Evolutionary conservation across 2,888 invertebrate species (phyloP).

Genomic region (Polia nebulosa): DNA sequence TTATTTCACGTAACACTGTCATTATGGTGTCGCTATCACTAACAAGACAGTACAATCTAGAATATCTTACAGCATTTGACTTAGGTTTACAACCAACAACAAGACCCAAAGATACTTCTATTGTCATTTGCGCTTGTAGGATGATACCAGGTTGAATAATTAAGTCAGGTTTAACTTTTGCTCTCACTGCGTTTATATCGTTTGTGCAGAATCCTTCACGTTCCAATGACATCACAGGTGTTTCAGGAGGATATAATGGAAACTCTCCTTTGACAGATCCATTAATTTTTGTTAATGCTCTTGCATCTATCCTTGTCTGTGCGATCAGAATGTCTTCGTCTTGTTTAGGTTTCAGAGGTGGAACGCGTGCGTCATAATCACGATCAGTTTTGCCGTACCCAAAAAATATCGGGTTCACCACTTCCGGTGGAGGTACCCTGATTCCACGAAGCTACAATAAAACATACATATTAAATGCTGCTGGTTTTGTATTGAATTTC

Average conservation of each 20-base stretch:
- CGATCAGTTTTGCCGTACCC: constrained; percentile 78
- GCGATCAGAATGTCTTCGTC: constrained; percentile 80
- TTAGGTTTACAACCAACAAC: constrained; percentile 83
- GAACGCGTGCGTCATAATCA: constrained; percentile 67
- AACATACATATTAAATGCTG: constrained; percentile 10
- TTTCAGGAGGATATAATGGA: constrained; percentile 79
- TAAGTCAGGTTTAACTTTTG: constrained; percentile 67
- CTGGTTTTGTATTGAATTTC: neutral
- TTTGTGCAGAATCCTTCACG: constrained; percentile 82
- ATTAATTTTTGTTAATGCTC: constrained; percentile 74
- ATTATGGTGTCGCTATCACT: constrained; percentile 68
- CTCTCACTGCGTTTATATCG: constrained; percentile 81
- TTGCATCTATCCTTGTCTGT: constrained; percentile 80
- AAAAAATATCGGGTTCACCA: constrained; percentile 70
- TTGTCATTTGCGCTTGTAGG: constrained; percentile 82
- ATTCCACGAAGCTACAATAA: constrained; percentile 79
- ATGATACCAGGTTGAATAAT: constrained; percentile 75
- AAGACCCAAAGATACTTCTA: constrained; percentile 81
- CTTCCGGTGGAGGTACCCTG: constrained; percentile 50
- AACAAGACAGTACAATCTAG: constrained; percentile 79
- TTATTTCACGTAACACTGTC: constrained; percentile 71
- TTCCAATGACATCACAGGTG: constrained; percentile 58
- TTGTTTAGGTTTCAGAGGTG: constrained; percentile 58
- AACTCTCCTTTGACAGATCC: constrained; percentile 80
- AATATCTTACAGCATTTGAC: constrained; percentile 69